These are phyloP conservation scores for Papilio demoleus DNA, from an alignment of 2,888 invertebrate species.

Conservation along the genomic window DNA sequence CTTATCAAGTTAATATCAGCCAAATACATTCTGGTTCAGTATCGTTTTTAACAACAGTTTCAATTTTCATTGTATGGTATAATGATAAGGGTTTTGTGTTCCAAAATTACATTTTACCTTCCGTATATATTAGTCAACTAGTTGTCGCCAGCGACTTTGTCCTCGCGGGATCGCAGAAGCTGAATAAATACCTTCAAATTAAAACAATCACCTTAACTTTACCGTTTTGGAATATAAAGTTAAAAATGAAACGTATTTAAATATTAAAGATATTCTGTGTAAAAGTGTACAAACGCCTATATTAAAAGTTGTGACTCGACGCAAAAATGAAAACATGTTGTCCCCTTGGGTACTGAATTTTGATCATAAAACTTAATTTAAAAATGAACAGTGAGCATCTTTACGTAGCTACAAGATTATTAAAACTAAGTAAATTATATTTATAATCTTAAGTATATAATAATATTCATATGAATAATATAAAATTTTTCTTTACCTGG, in stretches of 20 bases:
- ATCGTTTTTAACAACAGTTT: slow-evolving; percentile 21
- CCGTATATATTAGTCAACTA: not conserved
- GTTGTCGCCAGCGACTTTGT: no score
- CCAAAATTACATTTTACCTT: not conserved
- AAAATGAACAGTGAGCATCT: slow-evolving; percentile 44
- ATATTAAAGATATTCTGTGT: not conserved
- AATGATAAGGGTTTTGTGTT: not conserved
- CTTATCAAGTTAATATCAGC: slow-evolving; percentile 32
- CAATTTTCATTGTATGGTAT: slow-evolving; percentile 16
- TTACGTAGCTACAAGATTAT: not conserved
- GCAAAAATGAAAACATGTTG: slow-evolving; percentile 17
- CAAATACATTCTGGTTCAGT: not conserved
- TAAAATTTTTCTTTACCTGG: no score
- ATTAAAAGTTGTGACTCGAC: slow-evolving; percentile 14
- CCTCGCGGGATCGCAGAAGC: no score
- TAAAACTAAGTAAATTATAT: not conserved
- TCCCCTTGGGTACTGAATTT: slow-evolving; percentile 26
- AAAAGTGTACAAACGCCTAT: not conserved
- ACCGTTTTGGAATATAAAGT: not conserved
- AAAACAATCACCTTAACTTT: no score
- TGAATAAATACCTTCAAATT: no score
- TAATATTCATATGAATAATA: no score
- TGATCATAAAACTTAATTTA: slow-evolving; percentile 49
- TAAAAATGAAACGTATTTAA: not conserved
- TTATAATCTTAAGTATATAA: not conserved